Base-by-base conservation (phyloP, 1,140 invertebrate species). In the Olivierus martensii region DNA sequence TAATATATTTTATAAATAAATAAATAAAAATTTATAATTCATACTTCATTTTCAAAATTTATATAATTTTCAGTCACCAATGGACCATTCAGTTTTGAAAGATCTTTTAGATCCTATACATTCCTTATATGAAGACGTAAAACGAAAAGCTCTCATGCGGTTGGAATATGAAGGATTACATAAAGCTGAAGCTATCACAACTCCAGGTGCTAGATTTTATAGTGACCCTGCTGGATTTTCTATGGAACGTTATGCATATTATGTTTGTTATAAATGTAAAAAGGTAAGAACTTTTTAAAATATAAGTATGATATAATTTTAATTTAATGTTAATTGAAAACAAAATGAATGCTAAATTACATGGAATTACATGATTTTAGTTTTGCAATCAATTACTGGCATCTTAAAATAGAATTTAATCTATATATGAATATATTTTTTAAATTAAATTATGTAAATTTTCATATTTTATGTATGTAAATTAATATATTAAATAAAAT, bases 171-270 rank as follows among this genome's bases (percentile, higher is more conserved):
- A 98, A 72, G 93, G 93, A 5, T 69, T 93, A 21, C 79, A 85
- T 61, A 78, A 78, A 55, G 77, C 80, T 5, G 82, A 87, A 59
- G 80, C 80, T n/a, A 79, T 82, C 47, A 73, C 75, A 22, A 73
- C 78, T 5, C 71, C 77, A 10, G 81, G 82, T 3, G 77, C 77
- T 19, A 69, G 78, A 19, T 83, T 83, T 56, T 79, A 79, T 58
- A 79, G 84, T 57, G 86, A 96, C 67, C 80, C 90, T 6, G 81
- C 83, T 2, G 74, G 78, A 0, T 91, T 87, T 70, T 92, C 93
- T 2, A 93, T 98, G 87, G 91, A 97, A 60, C 77, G 90, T 63
- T 99, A 98, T 66, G 91, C 94, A 7, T 99, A 99, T 67, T 98
- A 98, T 67, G 90, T 97, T 14, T 99, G 94, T 67, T 94, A 80